Base-by-base conservation (phyloP, 2,113 vertebrate species). In the Lepidothrix coronata region DNA sequence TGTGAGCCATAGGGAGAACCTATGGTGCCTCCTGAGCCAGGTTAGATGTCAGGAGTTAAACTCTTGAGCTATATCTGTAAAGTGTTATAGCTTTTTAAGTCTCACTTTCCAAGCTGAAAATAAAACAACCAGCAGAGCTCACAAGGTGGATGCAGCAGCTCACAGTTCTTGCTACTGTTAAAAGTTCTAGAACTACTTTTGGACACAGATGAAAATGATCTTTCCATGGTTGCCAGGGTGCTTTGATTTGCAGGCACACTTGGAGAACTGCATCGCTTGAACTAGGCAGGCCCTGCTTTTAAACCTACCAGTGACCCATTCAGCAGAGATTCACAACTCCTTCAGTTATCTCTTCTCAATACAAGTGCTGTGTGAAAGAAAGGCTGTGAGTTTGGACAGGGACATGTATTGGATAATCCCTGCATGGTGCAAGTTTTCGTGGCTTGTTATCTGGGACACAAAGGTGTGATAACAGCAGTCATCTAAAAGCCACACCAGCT, bases 341-440 rank as follows among this genome's bases (percentile, higher is more conserved):
- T 41, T 37, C 31, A 61, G 5, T 63, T 43, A 8, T 16, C n/a
- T 85, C 25, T 82, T 78, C 86, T 37, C 21, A 35, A 3, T 28
- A 3, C 7, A 44, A 55, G 19, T 44, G 49, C 46, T 37, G 16
- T 13, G 41, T 20, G 71, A 55, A 43, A 72, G 27, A 62, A 49
- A 75, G 27, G 28, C 61, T 75, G 24, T 58, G 77, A 55, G 11
- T 85, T 63, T 71, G 48, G 39, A 19, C 30, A 58, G 43, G 21
- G 49, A 5, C 3, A 0, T 23, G 14, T 6, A 3, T 24, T 43
- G 71, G 28, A 14, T 66, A 51, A 5, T 48, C 44, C n/a, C 33
- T 48, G 30, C 15, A 9, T 35, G 0, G 0, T 39, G 61, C 33
- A 11, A 67, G 31, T 57, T 61, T 63, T 67, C 51, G 5, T 27